Evolutionary conservation across 2,888 invertebrate species (phyloP).

Genomic region (Yponomeuta evonymella): DNA sequence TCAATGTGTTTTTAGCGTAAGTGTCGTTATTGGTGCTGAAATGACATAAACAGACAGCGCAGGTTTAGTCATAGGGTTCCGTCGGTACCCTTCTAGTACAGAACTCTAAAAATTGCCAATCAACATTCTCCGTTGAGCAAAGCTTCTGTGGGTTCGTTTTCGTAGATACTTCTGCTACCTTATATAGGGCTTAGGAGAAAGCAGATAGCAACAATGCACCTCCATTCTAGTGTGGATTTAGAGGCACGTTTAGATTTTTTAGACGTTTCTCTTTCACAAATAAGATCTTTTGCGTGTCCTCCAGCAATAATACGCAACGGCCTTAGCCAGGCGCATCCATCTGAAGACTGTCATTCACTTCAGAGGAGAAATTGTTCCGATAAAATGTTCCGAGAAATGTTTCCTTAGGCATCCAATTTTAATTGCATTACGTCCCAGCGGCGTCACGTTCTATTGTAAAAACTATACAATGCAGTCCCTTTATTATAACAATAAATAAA

Average conservation of each 20-base stretch:
- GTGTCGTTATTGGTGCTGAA: no score
- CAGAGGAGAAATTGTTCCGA: not conserved
- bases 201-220: conserved; percentile 2
- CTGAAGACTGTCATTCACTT: not conserved
- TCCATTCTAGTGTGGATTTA: not conserved
- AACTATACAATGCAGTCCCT: no score
- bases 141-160: not conserved
- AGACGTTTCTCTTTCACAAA: not conserved
- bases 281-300: not conserved
- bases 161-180: not conserved
- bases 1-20: no score
- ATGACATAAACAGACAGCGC: no score
- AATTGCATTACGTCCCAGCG: no score
- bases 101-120: no score
- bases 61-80: no score
- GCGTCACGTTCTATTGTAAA: no score
- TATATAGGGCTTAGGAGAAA: not conserved
- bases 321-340: not conserved
- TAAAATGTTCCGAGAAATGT: not conserved
- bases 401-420: not conserved
- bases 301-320: not conserved
- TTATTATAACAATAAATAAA: no score
- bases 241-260: not conserved
- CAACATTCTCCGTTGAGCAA: not conserved
- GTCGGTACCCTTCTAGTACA: no score